Percentiles rank a stretch among this genome's conserved stretches.
phyloP scores from a whole-genome alignment of 1,140 invertebrate genomes.

The Arion vulgaris region DNA sequence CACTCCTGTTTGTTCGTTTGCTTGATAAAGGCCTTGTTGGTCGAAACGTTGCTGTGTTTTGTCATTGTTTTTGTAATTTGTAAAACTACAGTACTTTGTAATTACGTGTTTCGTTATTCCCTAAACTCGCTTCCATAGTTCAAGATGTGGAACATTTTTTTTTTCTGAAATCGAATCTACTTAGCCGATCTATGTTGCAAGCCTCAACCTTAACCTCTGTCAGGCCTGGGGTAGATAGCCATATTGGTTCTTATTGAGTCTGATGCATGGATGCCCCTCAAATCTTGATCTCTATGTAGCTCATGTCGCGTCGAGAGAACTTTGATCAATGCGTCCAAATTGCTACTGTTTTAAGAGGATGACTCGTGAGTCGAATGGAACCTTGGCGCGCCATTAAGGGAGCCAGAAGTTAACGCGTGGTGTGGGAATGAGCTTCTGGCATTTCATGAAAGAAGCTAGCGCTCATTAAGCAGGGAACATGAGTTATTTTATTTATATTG shows the following conservation, averaged over 20 bases:
- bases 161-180: neutral
- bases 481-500: constrained; percentile 15
- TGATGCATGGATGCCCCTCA: neutral
- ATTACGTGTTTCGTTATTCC: neutral
- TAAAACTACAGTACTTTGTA: too few relatives aligned
- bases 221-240: neutral
- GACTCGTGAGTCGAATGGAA: neutral
- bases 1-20: too few relatives aligned
- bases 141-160: too few relatives aligned
- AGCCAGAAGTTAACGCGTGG: neutral
- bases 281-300: neutral
- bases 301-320: neutral
- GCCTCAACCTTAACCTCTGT: neutral
- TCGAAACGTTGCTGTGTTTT: too few relatives aligned
- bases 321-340: neutral
- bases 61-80: too few relatives aligned
- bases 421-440: neutral
- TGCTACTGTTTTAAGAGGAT: neutral
- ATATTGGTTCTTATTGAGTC: neutral
- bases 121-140: too few relatives aligned
- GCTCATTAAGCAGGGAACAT: neutral
- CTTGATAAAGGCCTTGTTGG: too few relatives aligned
- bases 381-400: neutral
- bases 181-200: neutral
- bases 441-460: too few relatives aligned